Evolutionary conservation across 2,113 vertebrate species (phyloP), one percentile per base, ranked within the genome.

Genomic region (Choloepus hoffmanni): DNA sequence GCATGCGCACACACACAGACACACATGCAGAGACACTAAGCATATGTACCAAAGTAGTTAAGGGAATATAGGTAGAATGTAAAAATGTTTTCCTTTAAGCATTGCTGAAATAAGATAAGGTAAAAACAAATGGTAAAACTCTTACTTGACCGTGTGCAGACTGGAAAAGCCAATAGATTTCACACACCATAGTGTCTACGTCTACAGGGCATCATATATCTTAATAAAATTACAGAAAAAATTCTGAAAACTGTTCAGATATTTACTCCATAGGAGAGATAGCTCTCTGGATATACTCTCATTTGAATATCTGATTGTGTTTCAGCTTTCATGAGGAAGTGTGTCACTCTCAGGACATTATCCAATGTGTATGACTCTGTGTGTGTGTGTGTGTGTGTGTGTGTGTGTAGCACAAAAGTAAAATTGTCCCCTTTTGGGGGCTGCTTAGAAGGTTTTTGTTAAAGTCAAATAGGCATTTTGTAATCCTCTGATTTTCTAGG

Each of bases 1-100:
- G 0, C 14, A 1, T 19, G 2, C 1, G 21, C 12, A 53, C 9
- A 77, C 3, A 55, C 19, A n/a, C 33, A 55, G 18, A 65, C 0
- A 33, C 36, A 28, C 5, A 30, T 2, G 21, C 50, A 28, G 11
- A 50, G 48, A 55, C 60, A 45, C 50, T 12, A 9, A 70, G 33
- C 50, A 33, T 63, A 40, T 3, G 5, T 36, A 30, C 10, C 7
- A 30, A 10, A 10, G 3, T 40, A 30, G 2, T 68, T 55, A 84
- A 85, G 13, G 19, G 48, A 21, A 78, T n/a, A 18, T 16, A 18
- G 19, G 5, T 24, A 50, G 55, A 63, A 70, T 58, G 24, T 78
- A 74, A 55, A 76, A 62, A 73, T 19, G 13, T 19, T 86, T 18
- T 91, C 23, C 58, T 72, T 63, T 36, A 73, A 85, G 18, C 10